Conservation (phyloP, 2,888 invertebrate species). For the Platycnemis pennipes region DNA sequence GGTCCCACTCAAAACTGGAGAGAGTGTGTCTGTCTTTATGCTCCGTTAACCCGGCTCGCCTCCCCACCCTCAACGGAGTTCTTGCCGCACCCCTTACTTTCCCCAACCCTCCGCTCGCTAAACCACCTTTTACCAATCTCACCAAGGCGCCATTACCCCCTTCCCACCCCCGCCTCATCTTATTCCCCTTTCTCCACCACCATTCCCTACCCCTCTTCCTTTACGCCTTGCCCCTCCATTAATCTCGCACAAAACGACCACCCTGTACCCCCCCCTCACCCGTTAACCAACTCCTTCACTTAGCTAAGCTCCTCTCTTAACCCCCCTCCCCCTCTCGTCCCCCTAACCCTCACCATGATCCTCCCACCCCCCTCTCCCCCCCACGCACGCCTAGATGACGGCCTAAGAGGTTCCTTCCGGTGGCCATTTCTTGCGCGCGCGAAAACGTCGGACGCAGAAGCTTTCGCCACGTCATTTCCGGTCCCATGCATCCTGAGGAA, state of each 20-base stretch:
- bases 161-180: neutral
- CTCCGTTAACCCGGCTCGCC: constrained; percentile 14
- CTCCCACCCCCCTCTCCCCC: neutral
- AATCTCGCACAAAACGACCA: constrained; percentile 35
- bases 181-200: neutral
- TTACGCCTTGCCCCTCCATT: constrained; percentile 32
- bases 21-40: neutral
- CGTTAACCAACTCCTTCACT: constrained; percentile 47
- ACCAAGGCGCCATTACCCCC: neutral
- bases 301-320: neutral
- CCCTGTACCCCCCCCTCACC: neutral
- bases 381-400: constrained; percentile 8
- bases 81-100: neutral
- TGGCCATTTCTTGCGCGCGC: constrained; percentile 25
- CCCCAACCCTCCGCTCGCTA: neutral
- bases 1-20: neutral
- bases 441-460: constrained; percentile 33
- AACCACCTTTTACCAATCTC: constrained; percentile 39
- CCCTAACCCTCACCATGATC: neutral
- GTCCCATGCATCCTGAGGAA: constrained; percentile 60
- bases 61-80: neutral
- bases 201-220: constrained; percentile 31
- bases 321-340: neutral
- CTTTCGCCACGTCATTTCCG: constrained; percentile 63
- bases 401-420: constrained; percentile 57